Evolutionary conservation across 2,888 invertebrate genomes (phyloP), one percentile per base, ranked within the genome.

Genomic region (Gastracanthus pulcherrimus): DNA sequence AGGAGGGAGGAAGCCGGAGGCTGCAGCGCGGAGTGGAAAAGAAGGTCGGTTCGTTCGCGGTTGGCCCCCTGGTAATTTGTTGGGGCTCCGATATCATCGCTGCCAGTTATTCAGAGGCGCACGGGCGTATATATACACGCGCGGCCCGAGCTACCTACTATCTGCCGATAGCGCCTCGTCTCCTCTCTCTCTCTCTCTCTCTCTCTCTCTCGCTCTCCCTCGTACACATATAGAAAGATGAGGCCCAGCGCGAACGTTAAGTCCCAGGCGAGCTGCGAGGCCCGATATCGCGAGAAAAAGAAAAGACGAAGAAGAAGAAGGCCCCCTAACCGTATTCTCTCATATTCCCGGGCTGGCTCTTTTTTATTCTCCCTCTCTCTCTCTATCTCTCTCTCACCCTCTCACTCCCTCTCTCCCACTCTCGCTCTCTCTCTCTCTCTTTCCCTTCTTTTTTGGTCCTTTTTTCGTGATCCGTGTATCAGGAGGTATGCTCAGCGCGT

Each of bases 1-100:
- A n/a, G n/a, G n/a, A n/a, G 75, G 36, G 74, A 67, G 69, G 51
- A 45, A 48, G 71, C 67, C 67, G 67, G 77, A 55, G 76, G 58
- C 62, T 23, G 45, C 66, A 69, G 75, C n/a, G n/a, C n/a, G n/a
- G n/a, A n/a, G n/a, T n/a, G n/a, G n/a, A n/a, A n/a, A n/a, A n/a
- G 72, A 60, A 66, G 76, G 55, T 38, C 67, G 78, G 81, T 78
- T 82, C 69, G 83, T 85, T 84, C 85, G 84, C 82, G 88, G 86
- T 87, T 86, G 84, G 84, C 85, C 85, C 83, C 84, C 78, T 84
- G 85, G 88, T 88, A 88, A 88, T 88, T 88, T 88, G 88, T 87
- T 74, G 82, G 74, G 87, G 84, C 84, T 72, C 76, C 85, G 88
- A 88, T 88, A 88, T 88, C 87, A 88, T 88, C 88, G 86, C 86